A percentile compares a stretch with the other conserved stretches of the same genome.
Evolutionary conservation across 2,888 invertebrate species (phyloP).

Genomic region (Habroteleia sp.): DNA sequence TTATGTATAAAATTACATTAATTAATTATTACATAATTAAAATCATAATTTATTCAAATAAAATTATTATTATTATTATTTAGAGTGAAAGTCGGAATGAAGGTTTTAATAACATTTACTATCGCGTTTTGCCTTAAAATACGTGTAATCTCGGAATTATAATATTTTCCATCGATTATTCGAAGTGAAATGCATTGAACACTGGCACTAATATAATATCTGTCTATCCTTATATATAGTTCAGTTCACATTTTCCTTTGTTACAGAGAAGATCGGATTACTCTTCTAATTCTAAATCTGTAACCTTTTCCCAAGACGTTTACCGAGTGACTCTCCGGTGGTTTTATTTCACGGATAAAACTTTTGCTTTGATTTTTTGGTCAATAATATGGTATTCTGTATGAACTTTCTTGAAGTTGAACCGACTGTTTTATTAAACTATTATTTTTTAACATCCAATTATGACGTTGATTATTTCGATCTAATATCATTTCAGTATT

Average conservation of each 20-base stretch:
- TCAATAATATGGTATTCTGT: constrained; percentile 3
- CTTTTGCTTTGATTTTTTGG: not conserved
- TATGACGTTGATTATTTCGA: no score
- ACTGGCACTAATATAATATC: not conserved
- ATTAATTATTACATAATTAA: no score
- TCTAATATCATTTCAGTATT: no score
- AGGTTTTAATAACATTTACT: no score
- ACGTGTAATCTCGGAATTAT: not conserved
- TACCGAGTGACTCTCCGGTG: not conserved
- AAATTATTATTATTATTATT: no score
- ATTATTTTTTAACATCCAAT: no score
- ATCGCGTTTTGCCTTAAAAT: not conserved
- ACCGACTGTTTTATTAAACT: no score
- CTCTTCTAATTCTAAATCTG: constrained; percentile 7
- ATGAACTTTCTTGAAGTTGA: not conserved
- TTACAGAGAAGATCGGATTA: constrained; percentile 2
- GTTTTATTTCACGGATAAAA: constrained; percentile 3
- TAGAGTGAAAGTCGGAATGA: no score
- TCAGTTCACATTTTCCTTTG: constrained; percentile 6
- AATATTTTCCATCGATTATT: constrained; percentile 15
- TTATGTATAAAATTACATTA: no score
- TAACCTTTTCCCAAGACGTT: constrained; percentile 10
- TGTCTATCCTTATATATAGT: not conserved
- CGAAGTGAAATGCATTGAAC: not conserved
- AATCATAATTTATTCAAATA: no score